Base-by-base conservation (phyloP, 2,888 invertebrate species). In the Drosophila kuntzei region DNA sequence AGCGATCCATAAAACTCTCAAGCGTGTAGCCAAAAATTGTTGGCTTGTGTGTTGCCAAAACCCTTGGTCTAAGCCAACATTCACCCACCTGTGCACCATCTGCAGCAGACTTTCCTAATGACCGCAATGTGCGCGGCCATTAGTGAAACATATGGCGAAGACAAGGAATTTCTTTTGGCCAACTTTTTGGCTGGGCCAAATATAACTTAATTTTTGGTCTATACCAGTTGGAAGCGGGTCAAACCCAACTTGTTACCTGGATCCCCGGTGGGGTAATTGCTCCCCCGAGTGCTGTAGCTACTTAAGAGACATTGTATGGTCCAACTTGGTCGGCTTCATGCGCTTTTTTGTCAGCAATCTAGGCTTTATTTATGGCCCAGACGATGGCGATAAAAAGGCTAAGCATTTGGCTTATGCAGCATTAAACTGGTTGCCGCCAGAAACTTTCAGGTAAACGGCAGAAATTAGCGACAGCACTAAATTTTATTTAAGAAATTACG, bases 41-140 rank as follows among this genome's bases (percentile, higher is more conserved):
- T 51, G 41, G 36, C 54, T 16, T 29, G 2, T 54, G n/a, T 11
- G 27, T 46, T 44, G 65, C 54, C 68, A 71, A 69, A 64, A 54
- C 25, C 18, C 37, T 41, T 54, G 5, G 34, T 32, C 18, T 41
- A 49, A 22, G 36, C 14, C 27, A 9, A 14, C 18, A 20, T 27
- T 55, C 39, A 41, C 39, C 55, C 67, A 67, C 59, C 55, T 67
- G 63, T 68, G 76, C 72, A 72, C 39, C 76, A 75, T 71, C 68
- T 76, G 76, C 60, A 72, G 47, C 39, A 46, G 46, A 32, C 58
- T 57, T 65, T 65, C 75, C 86, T 85, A 87, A 85, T 87, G 85
- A 80, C 86, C 83, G 71, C 82, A 87, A 79, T 85, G 85, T 79
- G 84, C 85, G 82, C 83, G 70, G 79, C 86, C 88, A 85, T 85